A percentile compares a stretch with the other conserved stretches of the same genome.
Conservation (phyloP, 2,888 invertebrate genomes). For the Torymus texanus region DNA sequence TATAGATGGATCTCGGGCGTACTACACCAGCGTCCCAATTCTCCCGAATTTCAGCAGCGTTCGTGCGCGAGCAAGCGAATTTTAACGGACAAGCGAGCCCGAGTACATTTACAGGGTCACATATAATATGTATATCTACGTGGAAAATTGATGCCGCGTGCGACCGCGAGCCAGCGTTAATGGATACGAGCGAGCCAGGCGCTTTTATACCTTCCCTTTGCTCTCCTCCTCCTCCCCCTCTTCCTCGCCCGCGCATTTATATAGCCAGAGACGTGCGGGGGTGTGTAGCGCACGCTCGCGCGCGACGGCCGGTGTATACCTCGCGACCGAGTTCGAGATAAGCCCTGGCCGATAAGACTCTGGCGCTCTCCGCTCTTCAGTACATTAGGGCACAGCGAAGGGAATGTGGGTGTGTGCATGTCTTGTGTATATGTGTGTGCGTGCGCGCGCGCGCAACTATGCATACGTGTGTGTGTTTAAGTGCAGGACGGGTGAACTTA, state of each 20-base stretch:
- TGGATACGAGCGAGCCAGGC: background rate
- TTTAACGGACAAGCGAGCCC: background rate
- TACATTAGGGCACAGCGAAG: no score
- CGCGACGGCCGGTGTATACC: background rate
- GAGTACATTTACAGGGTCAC: background rate
- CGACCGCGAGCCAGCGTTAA: slow-evolving; percentile 3
- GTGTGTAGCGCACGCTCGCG: no score
- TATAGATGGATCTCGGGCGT: no score
- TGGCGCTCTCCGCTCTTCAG: slow-evolving; percentile 18
- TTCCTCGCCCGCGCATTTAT: no score
- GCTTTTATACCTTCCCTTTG: no score
- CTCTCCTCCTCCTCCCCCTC: no score
- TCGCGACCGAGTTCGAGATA: background rate
- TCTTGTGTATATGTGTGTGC: no score
- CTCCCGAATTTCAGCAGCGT: background rate
- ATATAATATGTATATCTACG: background rate
- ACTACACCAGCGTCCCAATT: no score
- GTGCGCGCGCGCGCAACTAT: no score
- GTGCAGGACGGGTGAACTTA: slow-evolving; percentile 7
- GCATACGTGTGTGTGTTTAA: no score
- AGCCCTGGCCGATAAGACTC: slow-evolving; percentile 46
- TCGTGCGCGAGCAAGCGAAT: background rate
- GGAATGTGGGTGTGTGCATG: no score
- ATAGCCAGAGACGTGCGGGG: no score
- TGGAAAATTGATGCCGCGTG: slow-evolving; percentile 6